Percentiles rank a stretch among this genome's conserved stretches.
Evolutionary conservation across 2,888 invertebrate genomes (phyloP).

Genomic region (Meganola albula): DNA sequence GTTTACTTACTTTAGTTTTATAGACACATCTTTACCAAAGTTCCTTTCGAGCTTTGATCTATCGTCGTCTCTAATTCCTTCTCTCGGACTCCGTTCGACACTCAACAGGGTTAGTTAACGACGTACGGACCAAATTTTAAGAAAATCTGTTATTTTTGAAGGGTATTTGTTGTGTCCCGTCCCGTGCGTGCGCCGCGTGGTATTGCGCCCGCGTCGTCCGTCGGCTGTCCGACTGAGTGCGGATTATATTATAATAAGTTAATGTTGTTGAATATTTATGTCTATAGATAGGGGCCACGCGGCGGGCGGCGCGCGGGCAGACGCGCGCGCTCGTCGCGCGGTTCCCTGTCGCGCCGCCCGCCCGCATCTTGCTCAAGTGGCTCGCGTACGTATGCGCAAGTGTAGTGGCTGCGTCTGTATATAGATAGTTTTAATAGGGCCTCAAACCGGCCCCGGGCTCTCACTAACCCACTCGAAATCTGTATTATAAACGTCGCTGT

Average conservation of each 20-base stretch:
- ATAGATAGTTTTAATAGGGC: constrained; percentile 61
- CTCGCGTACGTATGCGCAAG: constrained; percentile 57
- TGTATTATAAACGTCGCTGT: constrained; percentile 34
- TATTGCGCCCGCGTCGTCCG: constrained; percentile 27
- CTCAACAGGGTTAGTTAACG: constrained; percentile 60
- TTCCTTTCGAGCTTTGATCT: constrained; percentile 55
- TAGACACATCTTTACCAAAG: constrained; percentile 73
- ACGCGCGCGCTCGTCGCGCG: constrained; percentile 8
- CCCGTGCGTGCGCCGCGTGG: constrained; percentile 39
- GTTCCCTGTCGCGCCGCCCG: constrained; percentile 33
- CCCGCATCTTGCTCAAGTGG: constrained; percentile 67
- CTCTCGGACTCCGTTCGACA: constrained; percentile 46
- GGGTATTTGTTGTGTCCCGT: constrained; percentile 47
- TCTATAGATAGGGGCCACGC: constrained; percentile 33
- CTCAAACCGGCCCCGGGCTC: constrained; percentile 39
- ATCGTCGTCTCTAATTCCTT: constrained; percentile 45
- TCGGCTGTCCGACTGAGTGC: constrained; percentile 32
- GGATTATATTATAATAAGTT: constrained; percentile 33
- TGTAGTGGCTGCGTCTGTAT: constrained; percentile 65
- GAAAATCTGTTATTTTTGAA: constrained; percentile 42
- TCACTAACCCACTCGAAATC: constrained; percentile 33
- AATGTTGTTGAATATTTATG: constrained; percentile 49
- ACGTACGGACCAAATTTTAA: constrained; percentile 58
- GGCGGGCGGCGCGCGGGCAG: constrained; percentile 17
- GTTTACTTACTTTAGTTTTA: constrained; percentile 66